Conservation (phyloP, 2,888 invertebrate genomes). For the Neocrepidodera transversa region DNA sequence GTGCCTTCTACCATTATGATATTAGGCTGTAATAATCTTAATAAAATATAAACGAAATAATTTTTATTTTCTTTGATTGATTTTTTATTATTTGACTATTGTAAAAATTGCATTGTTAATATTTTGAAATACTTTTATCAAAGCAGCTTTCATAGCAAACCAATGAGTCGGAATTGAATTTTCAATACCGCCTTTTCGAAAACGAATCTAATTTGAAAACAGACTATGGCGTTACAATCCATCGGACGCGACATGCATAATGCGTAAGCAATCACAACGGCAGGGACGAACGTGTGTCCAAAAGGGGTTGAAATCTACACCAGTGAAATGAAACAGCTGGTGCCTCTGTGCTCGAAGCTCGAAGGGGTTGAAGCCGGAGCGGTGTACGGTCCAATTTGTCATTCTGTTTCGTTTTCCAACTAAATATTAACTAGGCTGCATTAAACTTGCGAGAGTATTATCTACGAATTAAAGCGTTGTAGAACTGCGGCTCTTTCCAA, state of each 20-base stretch:
- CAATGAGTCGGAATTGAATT: conserved; percentile 13
- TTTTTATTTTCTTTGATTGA: too few relatives aligned
- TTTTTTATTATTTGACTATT: too few relatives aligned
- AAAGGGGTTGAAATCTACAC: conserved; percentile 44
- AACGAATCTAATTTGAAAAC: conserved; percentile 43
- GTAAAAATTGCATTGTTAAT: too few relatives aligned
- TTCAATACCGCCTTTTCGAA: conserved; percentile 17
- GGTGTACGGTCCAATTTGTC: conserved; percentile 50
- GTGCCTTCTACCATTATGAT: too few relatives aligned
- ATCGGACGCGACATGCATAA: conserved; percentile 60
- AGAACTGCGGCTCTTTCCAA: conserved; percentile 19
- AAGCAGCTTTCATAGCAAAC: conserved; percentile 2
- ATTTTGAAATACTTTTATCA: too few relatives aligned
- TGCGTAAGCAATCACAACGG: conserved; percentile 59
- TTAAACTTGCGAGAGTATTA: conserved; percentile 37
- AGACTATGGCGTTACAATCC: conserved; percentile 33
- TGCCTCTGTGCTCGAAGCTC: conserved; percentile 54
- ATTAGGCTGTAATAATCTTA: too few relatives aligned
- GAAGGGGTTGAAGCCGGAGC: conserved; percentile 50
- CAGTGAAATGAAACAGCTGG: conserved; percentile 56
- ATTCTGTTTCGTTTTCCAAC: conserved; percentile 50
- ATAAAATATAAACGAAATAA: too few relatives aligned
- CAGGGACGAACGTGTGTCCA: conserved; percentile 47
- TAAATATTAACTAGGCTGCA: conserved; percentile 47
- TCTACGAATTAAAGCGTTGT: conserved; percentile 27